phyloP scores from a whole-genome alignment of 2,113 vertebrate genomes.

The Percopsis transmontana region DNA sequence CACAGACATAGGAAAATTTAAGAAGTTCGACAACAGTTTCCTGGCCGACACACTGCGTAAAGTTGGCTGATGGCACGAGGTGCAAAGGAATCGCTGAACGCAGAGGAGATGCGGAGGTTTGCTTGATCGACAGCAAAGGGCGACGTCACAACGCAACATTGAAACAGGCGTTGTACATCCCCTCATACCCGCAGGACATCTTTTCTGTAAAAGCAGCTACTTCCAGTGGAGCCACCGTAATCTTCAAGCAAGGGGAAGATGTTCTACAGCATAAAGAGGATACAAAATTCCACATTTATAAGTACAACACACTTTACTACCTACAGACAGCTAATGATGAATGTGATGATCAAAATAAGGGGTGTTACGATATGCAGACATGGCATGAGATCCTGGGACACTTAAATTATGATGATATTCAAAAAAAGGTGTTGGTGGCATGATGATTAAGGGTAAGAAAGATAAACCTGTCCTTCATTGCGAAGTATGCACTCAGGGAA shows the following conservation, averaged over 20 bases:
- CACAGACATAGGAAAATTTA: slow-evolving; percentile 3
- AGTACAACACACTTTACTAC: slow-evolving; percentile 1
- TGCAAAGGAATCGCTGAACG: background rate
- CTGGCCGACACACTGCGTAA: background rate
- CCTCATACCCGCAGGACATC: slow-evolving; percentile 1
- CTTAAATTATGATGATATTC: slow-evolving; percentile 23
- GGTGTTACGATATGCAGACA: slow-evolving; percentile 17
- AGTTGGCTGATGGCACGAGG: slow-evolving; percentile 11
- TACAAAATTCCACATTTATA: background rate
- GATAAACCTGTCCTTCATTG: background rate
- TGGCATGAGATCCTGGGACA: slow-evolving; percentile 27
- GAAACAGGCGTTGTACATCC: background rate
- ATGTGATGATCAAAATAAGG: background rate
- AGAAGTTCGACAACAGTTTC: slow-evolving; percentile 2
- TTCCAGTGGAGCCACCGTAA: background rate
- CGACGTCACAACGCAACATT: background rate
- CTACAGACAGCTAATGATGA: background rate
- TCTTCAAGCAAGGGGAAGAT: background rate
- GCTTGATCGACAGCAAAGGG: background rate
- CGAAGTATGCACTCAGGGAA: slow-evolving; percentile 21
- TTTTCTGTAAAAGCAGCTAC: slow-evolving; percentile 13
- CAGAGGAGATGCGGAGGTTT: background rate
- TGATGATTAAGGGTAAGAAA: background rate
- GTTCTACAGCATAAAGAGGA: background rate
- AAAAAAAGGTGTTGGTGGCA: slow-evolving; percentile 9